Evolutionary conservation across 2,888 invertebrate genomes (phyloP).

Genomic region (Drymonia ruficornis): DNA sequence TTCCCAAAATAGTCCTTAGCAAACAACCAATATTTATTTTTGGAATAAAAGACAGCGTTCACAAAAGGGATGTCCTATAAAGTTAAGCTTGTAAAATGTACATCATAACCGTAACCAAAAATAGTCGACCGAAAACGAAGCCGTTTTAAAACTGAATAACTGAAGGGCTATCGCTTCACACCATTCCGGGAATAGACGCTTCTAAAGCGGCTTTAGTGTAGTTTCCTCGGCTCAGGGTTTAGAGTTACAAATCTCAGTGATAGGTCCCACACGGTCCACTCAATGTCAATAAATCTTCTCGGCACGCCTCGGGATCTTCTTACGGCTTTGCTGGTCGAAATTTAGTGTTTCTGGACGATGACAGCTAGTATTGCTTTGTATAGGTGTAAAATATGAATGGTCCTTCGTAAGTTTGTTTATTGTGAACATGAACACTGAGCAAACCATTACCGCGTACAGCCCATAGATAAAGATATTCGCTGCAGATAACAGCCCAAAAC

Average conservation of each 20-base stretch:
- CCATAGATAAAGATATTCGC: not conserved
- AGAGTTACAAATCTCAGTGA: slow-evolving; percentile 57
- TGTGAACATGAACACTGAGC: not conserved
- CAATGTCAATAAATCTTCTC: slow-evolving; percentile 56
- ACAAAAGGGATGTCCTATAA: slow-evolving; percentile 3
- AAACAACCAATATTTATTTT: slow-evolving; percentile 23
- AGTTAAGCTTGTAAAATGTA: slow-evolving; percentile 3
- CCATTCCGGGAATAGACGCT: slow-evolving; percentile 56
- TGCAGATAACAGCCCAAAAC: not conserved
- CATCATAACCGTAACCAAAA: slow-evolving; percentile 23
- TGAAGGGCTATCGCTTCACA: slow-evolving; percentile 24
- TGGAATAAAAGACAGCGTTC: slow-evolving; percentile 18
- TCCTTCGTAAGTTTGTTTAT: slow-evolving; percentile 1
- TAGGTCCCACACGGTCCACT: slow-evolving; percentile 48
- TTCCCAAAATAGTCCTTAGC: slow-evolving; percentile 11
- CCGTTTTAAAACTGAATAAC: slow-evolving; percentile 38
- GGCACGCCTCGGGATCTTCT: slow-evolving; percentile 50
- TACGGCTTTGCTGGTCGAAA: slow-evolving; percentile 47
- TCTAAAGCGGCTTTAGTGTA: slow-evolving; percentile 49
- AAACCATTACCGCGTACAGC: not conserved
- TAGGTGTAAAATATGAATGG: slow-evolving; percentile 16
- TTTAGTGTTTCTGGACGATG: slow-evolving; percentile 41
- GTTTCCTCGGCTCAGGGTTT: slow-evolving; percentile 40
- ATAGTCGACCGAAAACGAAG: slow-evolving; percentile 32
- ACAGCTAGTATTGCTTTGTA: slow-evolving; percentile 36